These are phyloP conservation scores for Octomys mimax DNA, from an alignment of 2,797 vertebrate species.

Conservation along the genomic window DNA sequence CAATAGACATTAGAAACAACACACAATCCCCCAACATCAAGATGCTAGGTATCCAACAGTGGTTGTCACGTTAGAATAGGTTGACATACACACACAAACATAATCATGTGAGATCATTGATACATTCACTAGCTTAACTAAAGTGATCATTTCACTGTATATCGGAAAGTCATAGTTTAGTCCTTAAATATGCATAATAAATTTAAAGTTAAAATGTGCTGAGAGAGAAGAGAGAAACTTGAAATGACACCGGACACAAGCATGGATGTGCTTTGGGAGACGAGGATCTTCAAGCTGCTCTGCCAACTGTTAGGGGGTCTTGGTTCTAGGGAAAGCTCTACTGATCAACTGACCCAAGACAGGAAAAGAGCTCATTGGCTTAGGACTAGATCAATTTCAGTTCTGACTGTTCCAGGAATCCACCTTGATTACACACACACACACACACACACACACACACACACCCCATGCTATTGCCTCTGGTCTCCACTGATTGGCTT, in stretches of 20 bases:
- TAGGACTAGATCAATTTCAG: not conserved
- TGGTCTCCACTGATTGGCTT: not conserved
- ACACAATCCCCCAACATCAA: too few species aligned
- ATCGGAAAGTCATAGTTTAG: not conserved
- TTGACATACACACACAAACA: not conserved
- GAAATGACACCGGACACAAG: not conserved
- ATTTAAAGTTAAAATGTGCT: not conserved
- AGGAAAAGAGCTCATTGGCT: not conserved
- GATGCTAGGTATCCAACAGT: too few species aligned
- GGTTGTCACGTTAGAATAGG: too few species aligned
- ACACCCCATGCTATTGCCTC: not conserved
- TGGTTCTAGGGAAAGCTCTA: constrained; percentile 16
- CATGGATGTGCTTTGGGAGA: not conserved
- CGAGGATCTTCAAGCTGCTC: not conserved
- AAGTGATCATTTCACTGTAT: not conserved
- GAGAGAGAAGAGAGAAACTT: not conserved
- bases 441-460: too few species aligned
- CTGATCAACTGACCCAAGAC: not conserved
- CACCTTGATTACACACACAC: not conserved
- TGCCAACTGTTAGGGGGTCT: constrained; percentile 42
- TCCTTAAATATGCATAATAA: not conserved
- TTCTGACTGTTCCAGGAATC: not conserved
- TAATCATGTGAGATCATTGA: not conserved
- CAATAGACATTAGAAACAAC: too few species aligned
- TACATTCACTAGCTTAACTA: not conserved